Evolutionary conservation across 2,113 vertebrate species (phyloP).

Genomic region (Lepus timidus): DNA sequence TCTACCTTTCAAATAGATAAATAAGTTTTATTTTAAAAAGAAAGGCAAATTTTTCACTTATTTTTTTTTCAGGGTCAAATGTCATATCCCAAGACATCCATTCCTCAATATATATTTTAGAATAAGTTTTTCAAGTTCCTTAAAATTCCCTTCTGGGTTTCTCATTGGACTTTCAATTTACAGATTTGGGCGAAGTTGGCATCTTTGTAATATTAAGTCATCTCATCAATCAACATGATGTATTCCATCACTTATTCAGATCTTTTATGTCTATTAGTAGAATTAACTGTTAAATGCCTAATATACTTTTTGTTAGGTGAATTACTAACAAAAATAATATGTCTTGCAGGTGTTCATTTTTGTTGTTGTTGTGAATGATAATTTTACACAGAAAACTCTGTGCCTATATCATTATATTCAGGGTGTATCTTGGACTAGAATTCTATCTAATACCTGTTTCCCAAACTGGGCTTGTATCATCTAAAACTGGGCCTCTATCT

Average conservation of each 20-base stretch:
- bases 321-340: neutral
- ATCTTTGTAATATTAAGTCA: constrained; percentile 16
- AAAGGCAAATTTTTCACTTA: neutral
- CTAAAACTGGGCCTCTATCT: neutral
- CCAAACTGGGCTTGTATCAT: neutral
- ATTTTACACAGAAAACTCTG: constrained; percentile 26
- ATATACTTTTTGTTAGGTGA: neutral
- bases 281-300: constrained; percentile 38
- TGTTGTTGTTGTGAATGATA: neutral
- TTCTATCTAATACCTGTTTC: neutral
- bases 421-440: constrained; percentile 16
- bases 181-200: neutral
- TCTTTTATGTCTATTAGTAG: constrained; percentile 11
- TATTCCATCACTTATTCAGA: neutral
- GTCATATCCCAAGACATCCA: constrained; percentile 4
- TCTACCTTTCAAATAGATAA: no score
- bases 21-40: neutral
- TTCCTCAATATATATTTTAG: neutral
- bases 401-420: constrained; percentile 27
- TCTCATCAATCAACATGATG: neutral
- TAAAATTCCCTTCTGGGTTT: neutral
- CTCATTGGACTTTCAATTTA: constrained; percentile 15
- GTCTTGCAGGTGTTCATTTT: neutral
- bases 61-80: constrained; percentile 42
- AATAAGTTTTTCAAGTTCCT: constrained; percentile 11